These are phyloP conservation scores for Sepiola atlantica DNA, from an alignment of 2,888 invertebrate species.

Conservation along the genomic window DNA sequence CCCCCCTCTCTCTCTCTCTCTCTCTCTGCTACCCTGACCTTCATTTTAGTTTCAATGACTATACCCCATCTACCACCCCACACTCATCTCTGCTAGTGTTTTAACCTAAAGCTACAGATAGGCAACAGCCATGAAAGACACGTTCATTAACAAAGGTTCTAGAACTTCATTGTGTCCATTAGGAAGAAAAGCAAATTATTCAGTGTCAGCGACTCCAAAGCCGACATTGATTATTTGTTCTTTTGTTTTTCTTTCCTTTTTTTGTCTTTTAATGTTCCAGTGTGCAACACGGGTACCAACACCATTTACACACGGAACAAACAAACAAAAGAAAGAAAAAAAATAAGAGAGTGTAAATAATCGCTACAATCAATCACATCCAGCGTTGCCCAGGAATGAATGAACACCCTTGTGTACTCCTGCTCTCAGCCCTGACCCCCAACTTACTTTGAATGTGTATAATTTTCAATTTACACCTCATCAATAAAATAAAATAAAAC, in stretches of 20 bases:
- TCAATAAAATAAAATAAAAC: no score
- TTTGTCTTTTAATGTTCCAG: background rate
- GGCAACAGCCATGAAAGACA: background rate
- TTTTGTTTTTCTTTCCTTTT: background rate
- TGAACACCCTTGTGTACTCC: no score
- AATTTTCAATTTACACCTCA: no score
- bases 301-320: background rate
- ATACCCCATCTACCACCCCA: background rate
- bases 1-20: background rate
- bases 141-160: background rate
- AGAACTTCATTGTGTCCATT: constrained; percentile 19
- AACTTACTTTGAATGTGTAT: no score
- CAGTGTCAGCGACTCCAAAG: background rate
- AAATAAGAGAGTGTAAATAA: no score
- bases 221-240: background rate
- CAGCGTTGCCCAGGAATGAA: no score
- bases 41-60: background rate
- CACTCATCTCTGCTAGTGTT: no score
- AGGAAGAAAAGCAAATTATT: background rate
- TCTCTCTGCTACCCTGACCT: background rate
- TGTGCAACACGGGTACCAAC: background rate
- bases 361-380: no score
- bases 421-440: no score
- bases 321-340: background rate
- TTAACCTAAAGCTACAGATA: background rate